A percentile compares a stretch with the other conserved stretches of the same genome.
phyloP scores from a whole-genome alignment of 2,113 vertebrate species.

The Cynopterus brachyotis region DNA sequence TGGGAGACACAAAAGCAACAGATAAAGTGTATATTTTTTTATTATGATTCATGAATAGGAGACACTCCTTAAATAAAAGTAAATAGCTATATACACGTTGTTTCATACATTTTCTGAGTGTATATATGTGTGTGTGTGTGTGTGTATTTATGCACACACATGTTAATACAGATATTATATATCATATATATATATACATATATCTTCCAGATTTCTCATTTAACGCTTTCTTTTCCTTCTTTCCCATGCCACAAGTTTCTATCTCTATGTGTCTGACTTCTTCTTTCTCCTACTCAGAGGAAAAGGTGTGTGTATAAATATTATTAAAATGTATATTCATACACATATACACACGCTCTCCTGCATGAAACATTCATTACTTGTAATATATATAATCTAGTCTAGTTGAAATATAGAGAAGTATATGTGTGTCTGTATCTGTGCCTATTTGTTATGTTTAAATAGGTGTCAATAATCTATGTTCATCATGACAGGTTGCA shows the following conservation, averaged over 20 bases:
- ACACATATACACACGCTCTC: no score
- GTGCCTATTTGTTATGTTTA: neutral
- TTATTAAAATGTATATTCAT: no score
- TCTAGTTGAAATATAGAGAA: neutral
- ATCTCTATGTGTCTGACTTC: neutral
- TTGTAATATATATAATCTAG: neutral
- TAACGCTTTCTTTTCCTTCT: neutral
- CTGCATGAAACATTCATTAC: neutral
- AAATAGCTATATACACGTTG: neutral
- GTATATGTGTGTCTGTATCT: neutral
- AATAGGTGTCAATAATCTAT: neutral
- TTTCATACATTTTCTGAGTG: neutral
- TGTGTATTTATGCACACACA: no score
- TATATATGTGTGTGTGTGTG: no score
- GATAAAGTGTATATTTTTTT: neutral
- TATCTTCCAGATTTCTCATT: neutral
- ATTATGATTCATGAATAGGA: neutral
- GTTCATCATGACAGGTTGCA: neutral
- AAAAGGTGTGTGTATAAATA: neutral
- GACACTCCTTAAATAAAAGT: neutral
- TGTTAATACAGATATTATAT: neutral
- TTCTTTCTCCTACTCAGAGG: neutral
- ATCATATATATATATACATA: no score
- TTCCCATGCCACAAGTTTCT: neutral
- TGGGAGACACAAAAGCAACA: neutral